Conservation (phyloP, 1,140 invertebrate species). For the Drosophila truncata region DNA sequence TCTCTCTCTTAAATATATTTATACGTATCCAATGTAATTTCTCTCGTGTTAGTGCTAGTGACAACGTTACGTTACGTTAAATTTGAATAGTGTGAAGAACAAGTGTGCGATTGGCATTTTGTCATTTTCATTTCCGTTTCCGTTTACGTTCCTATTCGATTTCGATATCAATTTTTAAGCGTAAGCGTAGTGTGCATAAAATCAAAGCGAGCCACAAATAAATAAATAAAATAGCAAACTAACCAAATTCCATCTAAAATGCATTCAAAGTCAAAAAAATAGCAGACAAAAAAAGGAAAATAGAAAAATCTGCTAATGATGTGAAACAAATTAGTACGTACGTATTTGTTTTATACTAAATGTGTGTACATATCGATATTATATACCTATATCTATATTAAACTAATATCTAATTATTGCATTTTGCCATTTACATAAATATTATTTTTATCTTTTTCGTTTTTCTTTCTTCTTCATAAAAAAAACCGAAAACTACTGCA, state of each 20-base stretch:
- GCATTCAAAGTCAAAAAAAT: conserved; percentile 69
- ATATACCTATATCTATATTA: conserved; percentile 83
- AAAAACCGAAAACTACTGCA: conserved; percentile 80
- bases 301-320: conserved; percentile 52
- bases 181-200: conserved; percentile 84
- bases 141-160: conserved; percentile 32
- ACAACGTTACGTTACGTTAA: conserved; percentile 67
- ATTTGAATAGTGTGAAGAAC: conserved; percentile 69
- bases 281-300: conserved; percentile 45
- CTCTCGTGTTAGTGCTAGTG: conserved; percentile 75
- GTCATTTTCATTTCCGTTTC: conserved; percentile 55
- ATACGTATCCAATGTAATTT: conserved; percentile 60
- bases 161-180: conserved; percentile 42
- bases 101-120: conserved; percentile 73
- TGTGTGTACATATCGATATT: conserved; percentile 83
- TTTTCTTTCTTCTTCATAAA: conserved; percentile 85
- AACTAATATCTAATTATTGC: conserved; percentile 85
- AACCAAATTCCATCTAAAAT: conserved; percentile 79
- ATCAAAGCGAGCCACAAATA: conserved; percentile 76
- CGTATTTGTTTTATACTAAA: conserved; percentile 82
- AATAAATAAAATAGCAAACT: conserved; percentile 81
- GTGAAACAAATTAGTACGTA: conserved; percentile 74
- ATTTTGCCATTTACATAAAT: conserved; percentile 85
- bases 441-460: conserved; percentile 85
- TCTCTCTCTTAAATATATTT: conserved; percentile 50